Base-by-base conservation (phyloP, 1,140 invertebrate genomes). In the Drosophila santomea region DNA sequence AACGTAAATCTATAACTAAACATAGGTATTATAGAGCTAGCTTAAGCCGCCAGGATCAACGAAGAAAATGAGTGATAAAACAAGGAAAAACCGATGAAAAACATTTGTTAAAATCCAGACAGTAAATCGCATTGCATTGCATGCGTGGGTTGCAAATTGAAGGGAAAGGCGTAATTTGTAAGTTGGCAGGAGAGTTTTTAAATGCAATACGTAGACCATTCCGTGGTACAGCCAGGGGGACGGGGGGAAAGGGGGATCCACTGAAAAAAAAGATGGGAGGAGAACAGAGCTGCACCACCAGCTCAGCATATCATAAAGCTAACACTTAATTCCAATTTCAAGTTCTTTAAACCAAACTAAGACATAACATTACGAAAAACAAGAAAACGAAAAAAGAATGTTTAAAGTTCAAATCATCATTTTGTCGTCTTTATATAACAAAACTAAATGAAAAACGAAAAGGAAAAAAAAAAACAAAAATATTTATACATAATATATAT, bases 11-110 rank as follows among this genome's bases (percentile, higher is more conserved):
- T 50, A 63, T 38, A 61, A 50, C 50, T 61, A 56, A 47, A 38
- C 56, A 58, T 60, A 71, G 74, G 48, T 64, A 67, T 83, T 74
- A 72, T 48, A 74, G 68, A 43, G 55, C 64, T 78, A 75, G 57
- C 60, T 66, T 84, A 84, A 85, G 82, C 82, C 80, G 89, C 71
- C 89, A 91, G 85, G 80, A 91, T 91, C 90, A 91, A 91, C 90
- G 90, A 91, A 91, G 83, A 74, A 88, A 89, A 73, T 84, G 82
- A 91, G 90, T 91, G 90, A 91, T 91, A 90, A 89, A 80, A 56
- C 38, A 55, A 56, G 52, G 52, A 39, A 66, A 58, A 58, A 43
- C 50, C 74, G 50, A 52, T 45, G 47, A 10, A 41, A 58, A 25
- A 67, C n/a, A 41, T 69, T 71, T 69, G 67, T 71, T 71, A 51